A percentile compares a stretch with the other conserved stretches of the same genome.
Evolutionary conservation across 2,888 invertebrate species (phyloP).

Genomic region (Chrysopilus asiliformis): DNA sequence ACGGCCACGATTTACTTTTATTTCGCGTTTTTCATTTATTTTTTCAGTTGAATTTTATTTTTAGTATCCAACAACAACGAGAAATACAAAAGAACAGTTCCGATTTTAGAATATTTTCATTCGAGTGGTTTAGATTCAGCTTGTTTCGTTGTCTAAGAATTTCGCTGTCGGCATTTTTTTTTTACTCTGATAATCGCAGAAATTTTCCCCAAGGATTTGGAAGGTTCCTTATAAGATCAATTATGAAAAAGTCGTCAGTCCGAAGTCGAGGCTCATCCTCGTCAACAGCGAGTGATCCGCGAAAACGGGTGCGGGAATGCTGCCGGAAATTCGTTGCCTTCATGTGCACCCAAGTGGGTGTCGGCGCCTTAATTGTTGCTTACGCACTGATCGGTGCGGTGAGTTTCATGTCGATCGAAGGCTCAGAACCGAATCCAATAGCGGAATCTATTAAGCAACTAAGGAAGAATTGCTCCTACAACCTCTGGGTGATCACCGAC

Average conservation of each 20-base stretch:
- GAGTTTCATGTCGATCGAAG: constrained; percentile 67
- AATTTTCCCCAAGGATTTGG: no score
- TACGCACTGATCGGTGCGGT: constrained; percentile 78
- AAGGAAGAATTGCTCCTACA: constrained; percentile 44
- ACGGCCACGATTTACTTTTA: no score
- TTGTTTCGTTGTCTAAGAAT: no score
- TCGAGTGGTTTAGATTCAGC: no score
- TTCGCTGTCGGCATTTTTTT: no score
- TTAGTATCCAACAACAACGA: no score
- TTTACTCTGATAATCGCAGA: no score
- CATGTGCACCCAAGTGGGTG: constrained; percentile 87
- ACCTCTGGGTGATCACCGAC: constrained; percentile 55
- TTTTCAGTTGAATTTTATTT: no score
- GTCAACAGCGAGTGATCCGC: constrained; percentile 50
- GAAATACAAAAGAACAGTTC: no score
- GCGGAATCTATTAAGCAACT: constrained; percentile 39
- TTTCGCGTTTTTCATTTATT: no score
- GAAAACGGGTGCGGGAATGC: constrained; percentile 71
- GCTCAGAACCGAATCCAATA: constrained; percentile 40
- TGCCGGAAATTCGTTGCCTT: constrained; percentile 75
- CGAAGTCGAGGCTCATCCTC: constrained; percentile 51
- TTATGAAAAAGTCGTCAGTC: constrained; percentile 47
- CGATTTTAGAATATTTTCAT: no score
- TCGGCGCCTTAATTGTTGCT: constrained; percentile 74
- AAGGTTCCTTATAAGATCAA: no score